Base-by-base conservation (phyloP, 2,888 invertebrate genomes). In the Erebia ligea region DNA sequence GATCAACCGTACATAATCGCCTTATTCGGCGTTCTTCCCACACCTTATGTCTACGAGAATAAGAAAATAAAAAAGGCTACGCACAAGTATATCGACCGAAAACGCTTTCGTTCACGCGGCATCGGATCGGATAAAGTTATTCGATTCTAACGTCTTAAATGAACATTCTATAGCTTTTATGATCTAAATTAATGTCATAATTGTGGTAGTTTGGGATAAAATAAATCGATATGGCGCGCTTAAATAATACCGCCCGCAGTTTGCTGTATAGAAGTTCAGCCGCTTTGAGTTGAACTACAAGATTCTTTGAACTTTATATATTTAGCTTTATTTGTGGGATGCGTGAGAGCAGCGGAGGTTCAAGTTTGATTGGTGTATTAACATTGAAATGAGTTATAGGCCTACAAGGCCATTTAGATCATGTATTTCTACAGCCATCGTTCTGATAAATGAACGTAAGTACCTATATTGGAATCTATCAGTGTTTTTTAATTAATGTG, bases 101-200 rank as follows among this genome's bases (percentile, higher is more conserved):
- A 81, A 82, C 81, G 82, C 78, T 86, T 84, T 85, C 83, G 82
- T 87, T 86, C 83, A 84, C 82, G 84, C 87, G 82, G 85, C 82
- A 83, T 81, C 77, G 79, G 81, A 84, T 72, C 77, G 78, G 81
- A 85, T 92, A 87, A 90, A 90, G 91, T 86, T 90, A 91, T 90
- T 88, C 84, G 84, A 86, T 82, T 87, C 86, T 86, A 88, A 87
- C 85, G 83, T 89, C 84, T 81, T 84, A 85, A 88, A 88, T 86
- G 88, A 86, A 86, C 86, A 86, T 88, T 86, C 84, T 83, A 90
- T 88, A 80, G 86, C 83, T 87, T 85, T 90, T 90, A 90, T 86
- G 87, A 87, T 86, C 88, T 84, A 86, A 88, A 86, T 91, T 92
- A 91, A 91, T 90, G 91, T 90, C 89, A 91, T 91, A 91, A 92